Base-by-base conservation (phyloP, 2,888 invertebrate species). In the Noctua fimbriata region DNA sequence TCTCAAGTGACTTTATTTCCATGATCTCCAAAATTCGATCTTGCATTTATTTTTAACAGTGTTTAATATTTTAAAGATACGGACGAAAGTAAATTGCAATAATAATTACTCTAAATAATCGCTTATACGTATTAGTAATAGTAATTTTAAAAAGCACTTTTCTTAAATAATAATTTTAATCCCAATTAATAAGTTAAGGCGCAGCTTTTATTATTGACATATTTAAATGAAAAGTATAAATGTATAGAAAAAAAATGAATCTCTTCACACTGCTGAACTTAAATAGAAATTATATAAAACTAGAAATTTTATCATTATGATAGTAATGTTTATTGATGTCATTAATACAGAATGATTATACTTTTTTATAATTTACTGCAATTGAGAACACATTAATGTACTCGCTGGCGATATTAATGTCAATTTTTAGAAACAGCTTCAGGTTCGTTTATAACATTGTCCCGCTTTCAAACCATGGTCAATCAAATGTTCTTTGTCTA, bases 11-110 rank as follows among this genome's bases (percentile, higher is more conserved):
- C 89, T 93, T 93, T 92, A 91, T 94, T 93, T 92, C 92, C 90
- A 93, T 95, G 96, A 96, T 96, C 96, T 96, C 96, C 92, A 94
- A 96, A 95, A 94, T 94, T 90, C 90, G 80, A 91, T 90, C 89
- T 94, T 94, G 95, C 95, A 96, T 96, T 96, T 96, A 95, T 94
- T 94, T 94, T 88, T 91, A 92, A 91, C 89, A 86, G 83, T 90
- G 89, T 89, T 87, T 89, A 90, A 90, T 91, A 87, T 92, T 91
- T 90, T 91, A 92, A 91, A 89, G 91, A 89, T 89, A 89, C 82
- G 88, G 81, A 90, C 85, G 91, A 89, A 91, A 91, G 88, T 90
- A 90, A 87, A 92, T 93, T 94, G 94, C 94, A 93, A 95, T 94
- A 94, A 93, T 94, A 91, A 93, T 91, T 93, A 93, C 90, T 93